A percentile compares a stretch with the other conserved stretches of the same genome.
Conservation (phyloP, 2,797 vertebrate species). For the Mycteria americana region DNA sequence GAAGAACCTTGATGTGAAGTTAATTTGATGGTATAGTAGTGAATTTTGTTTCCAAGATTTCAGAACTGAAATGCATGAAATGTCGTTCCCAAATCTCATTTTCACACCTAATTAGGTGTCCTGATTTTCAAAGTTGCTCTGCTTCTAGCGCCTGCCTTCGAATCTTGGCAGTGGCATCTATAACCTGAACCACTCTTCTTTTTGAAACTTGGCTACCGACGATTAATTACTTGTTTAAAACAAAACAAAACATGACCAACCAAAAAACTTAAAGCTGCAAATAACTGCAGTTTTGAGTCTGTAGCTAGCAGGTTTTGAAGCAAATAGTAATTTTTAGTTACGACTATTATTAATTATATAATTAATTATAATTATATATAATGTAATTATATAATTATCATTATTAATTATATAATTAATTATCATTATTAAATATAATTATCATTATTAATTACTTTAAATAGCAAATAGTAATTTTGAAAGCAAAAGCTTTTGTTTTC, state of each 20-base stretch:
- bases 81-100: neutral
- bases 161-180: neutral
- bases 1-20: neutral
- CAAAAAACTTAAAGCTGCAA: neutral
- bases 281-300: neutral
- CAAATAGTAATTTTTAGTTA: neutral
- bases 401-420: too few relatives aligned
- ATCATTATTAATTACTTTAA: too few relatives aligned
- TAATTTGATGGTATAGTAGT: neutral
- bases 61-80: neutral
- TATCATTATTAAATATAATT: too few relatives aligned
- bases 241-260: neutral
- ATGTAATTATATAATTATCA: too few relatives aligned
- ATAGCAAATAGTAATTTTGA: neutral
- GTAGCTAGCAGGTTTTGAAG: neutral
- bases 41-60: neutral
- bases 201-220: neutral
- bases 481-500: neutral
- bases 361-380: too few relatives aligned
- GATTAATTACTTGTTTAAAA: neutral
- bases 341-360: too few relatives aligned
- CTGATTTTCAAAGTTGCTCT: neutral
- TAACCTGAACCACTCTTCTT: neutral
- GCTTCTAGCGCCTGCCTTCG: neutral
- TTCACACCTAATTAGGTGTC: neutral